Evolutionary conservation across 2,888 invertebrate species (phyloP).

Genomic region (Molanna angustata): DNA sequence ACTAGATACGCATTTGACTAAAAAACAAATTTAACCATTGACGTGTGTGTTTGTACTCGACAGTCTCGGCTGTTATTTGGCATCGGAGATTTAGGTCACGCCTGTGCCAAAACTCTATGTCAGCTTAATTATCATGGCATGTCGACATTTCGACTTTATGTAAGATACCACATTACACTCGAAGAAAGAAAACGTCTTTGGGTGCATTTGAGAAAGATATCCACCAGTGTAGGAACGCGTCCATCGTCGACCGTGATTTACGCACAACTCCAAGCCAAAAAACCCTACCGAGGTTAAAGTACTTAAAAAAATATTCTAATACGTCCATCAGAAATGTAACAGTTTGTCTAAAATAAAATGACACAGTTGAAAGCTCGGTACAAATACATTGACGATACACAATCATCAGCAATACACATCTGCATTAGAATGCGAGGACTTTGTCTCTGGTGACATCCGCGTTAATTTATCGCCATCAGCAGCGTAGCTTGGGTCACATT

Average conservation of each 20-base stretch:
- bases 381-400: background rate
- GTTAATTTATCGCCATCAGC: constrained; percentile 32
- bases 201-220: constrained; percentile 8
- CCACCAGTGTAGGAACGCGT: too few relatives aligned
- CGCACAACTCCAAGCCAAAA: too few relatives aligned
- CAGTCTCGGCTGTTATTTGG: constrained; percentile 26
- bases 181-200: constrained; percentile 9
- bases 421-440: constrained; percentile 26
- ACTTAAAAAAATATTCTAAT: too few relatives aligned
- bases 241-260: too few relatives aligned
- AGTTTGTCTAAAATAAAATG: too few relatives aligned
- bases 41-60: constrained; percentile 18
- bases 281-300: too few relatives aligned
- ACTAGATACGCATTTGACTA: too few relatives aligned
- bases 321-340: too few relatives aligned
- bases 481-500: constrained; percentile 27
- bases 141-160: constrained; percentile 32
- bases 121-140: constrained; percentile 33
- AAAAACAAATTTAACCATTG: constrained; percentile 31
- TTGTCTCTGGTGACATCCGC: constrained; percentile 26
- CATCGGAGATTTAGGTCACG: constrained; percentile 30
- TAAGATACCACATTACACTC: constrained; percentile 26
- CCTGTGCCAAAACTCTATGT: constrained; percentile 30
- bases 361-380: background rate
- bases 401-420: constrained; percentile 8